Evolutionary conservation across 1,140 invertebrate species (phyloP).

Genomic region (Planococcus citri): DNA sequence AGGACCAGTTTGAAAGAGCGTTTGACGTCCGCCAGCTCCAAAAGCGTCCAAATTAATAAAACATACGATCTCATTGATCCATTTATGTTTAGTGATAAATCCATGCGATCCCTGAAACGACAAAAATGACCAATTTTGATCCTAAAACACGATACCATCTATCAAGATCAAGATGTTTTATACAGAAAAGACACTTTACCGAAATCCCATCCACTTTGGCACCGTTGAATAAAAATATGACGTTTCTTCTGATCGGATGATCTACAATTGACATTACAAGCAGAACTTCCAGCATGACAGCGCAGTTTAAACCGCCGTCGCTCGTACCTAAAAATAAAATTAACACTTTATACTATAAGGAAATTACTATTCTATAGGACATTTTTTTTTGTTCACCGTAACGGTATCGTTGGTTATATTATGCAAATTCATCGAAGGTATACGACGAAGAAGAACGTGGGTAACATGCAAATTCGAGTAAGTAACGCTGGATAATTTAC

Average conservation of each 20-base stretch:
- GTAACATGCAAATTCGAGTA: not conserved
- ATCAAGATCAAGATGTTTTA: too few relatives aligned
- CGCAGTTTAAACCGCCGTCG: conserved; percentile 63
- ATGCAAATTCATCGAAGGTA: not conserved
- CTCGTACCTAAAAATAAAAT: conserved; percentile 36
- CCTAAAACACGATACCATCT: too few relatives aligned
- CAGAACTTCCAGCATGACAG: conserved; percentile 57
- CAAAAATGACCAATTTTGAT: too few relatives aligned
- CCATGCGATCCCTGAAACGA: conserved; percentile 52
- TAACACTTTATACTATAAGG: not conserved
- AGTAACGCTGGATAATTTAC: too few relatives aligned
- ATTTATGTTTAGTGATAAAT: conserved; percentile 62
- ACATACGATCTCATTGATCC: conserved; percentile 46
- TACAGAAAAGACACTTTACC: too few relatives aligned
- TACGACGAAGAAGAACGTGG: too few relatives aligned
- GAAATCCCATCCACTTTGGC: conserved; percentile 50
- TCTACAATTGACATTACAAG: conserved; percentile 45
- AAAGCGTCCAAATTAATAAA: conserved; percentile 66
- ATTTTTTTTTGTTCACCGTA: not conserved
- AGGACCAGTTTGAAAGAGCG: conserved; percentile 49
- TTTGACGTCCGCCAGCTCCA: conserved; percentile 59
- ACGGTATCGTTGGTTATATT: not conserved
- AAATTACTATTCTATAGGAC: conserved; percentile 1
- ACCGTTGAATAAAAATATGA: conserved; percentile 70
- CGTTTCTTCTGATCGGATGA: conserved; percentile 41